Conservation (phyloP, 2,888 invertebrate species). For the Pollenia labialis region DNA sequence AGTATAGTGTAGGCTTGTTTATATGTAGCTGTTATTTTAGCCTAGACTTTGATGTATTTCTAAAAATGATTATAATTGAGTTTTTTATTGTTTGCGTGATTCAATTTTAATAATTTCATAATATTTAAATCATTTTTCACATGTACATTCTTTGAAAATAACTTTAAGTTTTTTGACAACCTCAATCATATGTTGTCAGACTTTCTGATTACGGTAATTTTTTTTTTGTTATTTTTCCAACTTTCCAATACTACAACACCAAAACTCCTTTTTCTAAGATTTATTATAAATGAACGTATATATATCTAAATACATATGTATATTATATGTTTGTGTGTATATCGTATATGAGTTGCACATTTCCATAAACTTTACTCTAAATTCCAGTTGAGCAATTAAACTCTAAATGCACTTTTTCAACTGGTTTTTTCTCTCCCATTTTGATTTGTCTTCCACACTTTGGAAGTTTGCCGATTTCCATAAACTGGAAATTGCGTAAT, state of each 20-base stretch:
- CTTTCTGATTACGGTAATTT: conserved; percentile 33
- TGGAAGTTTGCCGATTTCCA: conserved; percentile 76
- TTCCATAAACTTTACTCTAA: neutral
- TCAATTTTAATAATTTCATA: neutral
- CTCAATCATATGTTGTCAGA: conserved; percentile 54
- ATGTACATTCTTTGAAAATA: conserved; percentile 13
- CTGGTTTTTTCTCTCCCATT: neutral
- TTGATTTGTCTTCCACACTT: conserved; percentile 19
- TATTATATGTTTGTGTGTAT: too few species aligned
- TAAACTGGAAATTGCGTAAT: conserved; percentile 80
- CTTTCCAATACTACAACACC: neutral
- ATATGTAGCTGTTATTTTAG: too few species aligned
- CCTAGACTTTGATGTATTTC: neutral
- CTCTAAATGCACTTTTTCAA: conserved; percentile 5
- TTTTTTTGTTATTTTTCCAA: neutral
- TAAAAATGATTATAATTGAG: conserved; percentile 1
- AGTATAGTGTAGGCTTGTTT: too few species aligned
- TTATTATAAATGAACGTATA: too few species aligned
- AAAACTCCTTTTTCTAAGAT: conserved; percentile 14
- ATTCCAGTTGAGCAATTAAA: neutral
- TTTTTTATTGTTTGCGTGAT: neutral
- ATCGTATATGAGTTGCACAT: neutral
- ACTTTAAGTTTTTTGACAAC: conserved; percentile 25
- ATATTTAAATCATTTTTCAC: neutral
- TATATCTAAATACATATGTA: too few species aligned